A percentile compares a stretch with the other conserved stretches of the same genome.
phyloP scores from a whole-genome alignment of 1,140 invertebrate species.

The Brachionus rotundiformis region DNA sequence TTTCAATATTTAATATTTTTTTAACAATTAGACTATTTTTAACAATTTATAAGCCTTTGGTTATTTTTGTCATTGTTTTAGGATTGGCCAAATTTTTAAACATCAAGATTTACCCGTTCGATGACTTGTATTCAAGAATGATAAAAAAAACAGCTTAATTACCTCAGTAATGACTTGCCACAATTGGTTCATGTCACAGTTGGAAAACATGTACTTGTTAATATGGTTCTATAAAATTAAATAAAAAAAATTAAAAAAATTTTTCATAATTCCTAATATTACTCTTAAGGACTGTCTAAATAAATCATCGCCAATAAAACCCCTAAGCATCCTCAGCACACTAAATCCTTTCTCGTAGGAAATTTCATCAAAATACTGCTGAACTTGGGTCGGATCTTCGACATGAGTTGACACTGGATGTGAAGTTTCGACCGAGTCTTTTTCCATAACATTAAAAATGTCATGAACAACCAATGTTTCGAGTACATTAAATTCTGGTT shows the following conservation, averaged over 20 bases:
- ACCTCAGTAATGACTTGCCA: conserved; percentile 67
- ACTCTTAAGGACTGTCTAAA: conserved; percentile 59
- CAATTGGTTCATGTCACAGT: conserved; percentile 60
- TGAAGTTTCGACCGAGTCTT: conserved; percentile 65
- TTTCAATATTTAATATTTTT: background rate
- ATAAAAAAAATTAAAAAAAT: background rate
- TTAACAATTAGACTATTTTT: background rate
- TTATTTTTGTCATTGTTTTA: conserved; percentile 55
- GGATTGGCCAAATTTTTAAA: conserved; percentile 52
- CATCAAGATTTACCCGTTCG: background rate
- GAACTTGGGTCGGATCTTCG: conserved; percentile 59
- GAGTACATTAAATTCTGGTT: conserved; percentile 59
- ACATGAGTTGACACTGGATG: conserved; percentile 62
- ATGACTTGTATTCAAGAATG: conserved; percentile 37
- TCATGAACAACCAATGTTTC: conserved; percentile 54
- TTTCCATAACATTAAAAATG: conserved; percentile 62
- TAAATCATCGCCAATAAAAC: conserved; percentile 60
- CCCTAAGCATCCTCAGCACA: conserved; percentile 59
- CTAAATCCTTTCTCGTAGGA: conserved; percentile 64
- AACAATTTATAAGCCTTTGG: conserved; percentile 55
- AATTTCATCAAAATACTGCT: conserved; percentile 61
- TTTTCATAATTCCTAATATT: conserved; percentile 39
- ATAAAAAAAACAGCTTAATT: conserved; percentile 17
- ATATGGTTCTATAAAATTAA: conserved; percentile 57
- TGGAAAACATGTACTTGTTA: conserved; percentile 59